Evolutionary conservation across 2,113 vertebrate species (phyloP).

Genomic region (Cygnus buccinator): DNA sequence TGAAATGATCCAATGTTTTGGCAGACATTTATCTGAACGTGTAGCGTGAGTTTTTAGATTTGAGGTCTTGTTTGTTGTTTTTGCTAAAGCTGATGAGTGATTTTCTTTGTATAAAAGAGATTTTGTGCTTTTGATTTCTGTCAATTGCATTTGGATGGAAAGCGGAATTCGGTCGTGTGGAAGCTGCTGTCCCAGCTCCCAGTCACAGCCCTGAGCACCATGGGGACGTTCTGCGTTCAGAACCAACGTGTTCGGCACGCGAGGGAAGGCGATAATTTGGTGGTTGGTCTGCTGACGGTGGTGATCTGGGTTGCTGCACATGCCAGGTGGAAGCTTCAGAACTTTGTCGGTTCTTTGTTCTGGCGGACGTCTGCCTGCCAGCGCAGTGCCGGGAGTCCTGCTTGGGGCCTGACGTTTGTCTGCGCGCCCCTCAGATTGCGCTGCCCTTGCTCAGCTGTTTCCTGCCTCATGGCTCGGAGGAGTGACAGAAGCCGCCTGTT

Average conservation of each 20-base stretch:
- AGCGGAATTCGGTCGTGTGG: not conserved
- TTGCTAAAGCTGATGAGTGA: not conserved
- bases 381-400: not conserved
- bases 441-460: not conserved
- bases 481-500: not conserved
- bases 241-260: rapidly evolving
- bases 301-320: not conserved
- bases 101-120: not conserved
- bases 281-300: not conserved
- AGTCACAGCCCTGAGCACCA: rapidly evolving
- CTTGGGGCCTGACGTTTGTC: not conserved
- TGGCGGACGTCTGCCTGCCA: not conserved
- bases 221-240: not conserved
- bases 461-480: not conserved
- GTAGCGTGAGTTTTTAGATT: not conserved
- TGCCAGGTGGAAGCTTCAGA: not conserved
- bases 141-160: not conserved
- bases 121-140: not conserved
- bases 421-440: rapidly evolving
- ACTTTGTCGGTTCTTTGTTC: rapidly evolving
- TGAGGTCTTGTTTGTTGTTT: not conserved
- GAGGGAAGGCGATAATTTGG: no score
- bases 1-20: not conserved
- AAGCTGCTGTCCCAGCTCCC: not conserved
- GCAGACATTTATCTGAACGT: not conserved